Base-by-base conservation (phyloP, 2,888 invertebrate genomes). In the Nebria brevicollis region DNA sequence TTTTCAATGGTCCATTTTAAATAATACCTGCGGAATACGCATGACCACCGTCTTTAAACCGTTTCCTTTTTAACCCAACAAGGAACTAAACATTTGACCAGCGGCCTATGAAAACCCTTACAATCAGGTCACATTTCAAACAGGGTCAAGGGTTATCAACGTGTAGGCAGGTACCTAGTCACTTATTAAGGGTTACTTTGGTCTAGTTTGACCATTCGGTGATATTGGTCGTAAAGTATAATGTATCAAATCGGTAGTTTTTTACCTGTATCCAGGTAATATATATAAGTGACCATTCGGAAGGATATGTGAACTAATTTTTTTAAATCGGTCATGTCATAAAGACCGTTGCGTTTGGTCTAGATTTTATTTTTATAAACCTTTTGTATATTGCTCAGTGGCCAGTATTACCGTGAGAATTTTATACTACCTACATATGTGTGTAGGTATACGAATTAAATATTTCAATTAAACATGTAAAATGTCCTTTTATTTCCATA, bases 201-300 rank as follows among this genome's bases (percentile, higher is more conserved):
- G 54, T 54, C 11, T 54, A 54, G 8, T 54, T 54, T 54, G 54
- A 54, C 54, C 54, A 54, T 54, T 54, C 13, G 54, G 54, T 8
- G 8, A 13, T 54, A 54, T 54, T 54, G 54, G 54, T 54, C 13
- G 54, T 54, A 54, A 54, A 54, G 54, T 54, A 54, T 54, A 54
- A 54, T 54, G 54, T 54, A 54, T 54, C 54, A 54, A 54, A 54
- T 54, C 54, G 54, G 54, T 54, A 54, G 54, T 54, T 54, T 54
- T 54, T 54, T 54, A 54, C 54, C 54, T 54, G 54, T 54, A 54
- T 11, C 7, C 54, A 54, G 54, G 54, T 54, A 54, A 11, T 54
- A 54, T 7, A 54, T 7, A 13, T 7, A 13, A 54, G 54, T 54
- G 54, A 54, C 54, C 54, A 54, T 54, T 54, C 13, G 54, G 54